phyloP scores from a whole-genome alignment of 2,113 vertebrate species.

The Fulica atra region DNA sequence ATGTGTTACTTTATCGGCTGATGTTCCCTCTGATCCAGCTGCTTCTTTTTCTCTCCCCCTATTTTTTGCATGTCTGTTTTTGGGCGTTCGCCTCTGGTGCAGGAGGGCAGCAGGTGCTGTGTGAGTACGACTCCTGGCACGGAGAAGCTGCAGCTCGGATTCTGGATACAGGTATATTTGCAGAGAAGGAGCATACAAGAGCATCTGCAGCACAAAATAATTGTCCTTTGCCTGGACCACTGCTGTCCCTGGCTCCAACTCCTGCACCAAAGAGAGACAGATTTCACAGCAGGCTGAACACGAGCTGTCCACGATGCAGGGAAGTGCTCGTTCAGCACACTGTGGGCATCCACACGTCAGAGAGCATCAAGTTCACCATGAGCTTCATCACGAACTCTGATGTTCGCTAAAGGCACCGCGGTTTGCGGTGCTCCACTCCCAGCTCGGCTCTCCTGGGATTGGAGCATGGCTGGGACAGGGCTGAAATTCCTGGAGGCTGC shows the following conservation, averaged over 20 bases:
- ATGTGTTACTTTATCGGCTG: constrained; percentile 2
- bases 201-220: background rate
- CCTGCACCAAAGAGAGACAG: background rate
- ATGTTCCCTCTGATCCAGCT: background rate
- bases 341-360: background rate
- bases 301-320: rapidly evolving
- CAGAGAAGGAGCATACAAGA: background rate
- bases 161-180: background rate
- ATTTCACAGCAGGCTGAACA: background rate
- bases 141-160: background rate
- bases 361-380: background rate
- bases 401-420: rapidly evolving
- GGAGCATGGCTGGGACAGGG: background rate
- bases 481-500: background rate
- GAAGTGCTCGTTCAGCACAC: rapidly evolving
- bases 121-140: background rate
- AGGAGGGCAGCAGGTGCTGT: background rate
- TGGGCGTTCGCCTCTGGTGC: background rate
- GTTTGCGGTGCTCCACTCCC: background rate
- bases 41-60: background rate
- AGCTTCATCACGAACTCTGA: rapidly evolving
- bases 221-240: background rate
- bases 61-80: background rate
- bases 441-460: background rate
- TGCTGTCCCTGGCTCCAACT: background rate